These are phyloP conservation scores for Drosophila fungiperda DNA, from an alignment of 2,888 invertebrate species.

Conservation along the genomic window DNA sequence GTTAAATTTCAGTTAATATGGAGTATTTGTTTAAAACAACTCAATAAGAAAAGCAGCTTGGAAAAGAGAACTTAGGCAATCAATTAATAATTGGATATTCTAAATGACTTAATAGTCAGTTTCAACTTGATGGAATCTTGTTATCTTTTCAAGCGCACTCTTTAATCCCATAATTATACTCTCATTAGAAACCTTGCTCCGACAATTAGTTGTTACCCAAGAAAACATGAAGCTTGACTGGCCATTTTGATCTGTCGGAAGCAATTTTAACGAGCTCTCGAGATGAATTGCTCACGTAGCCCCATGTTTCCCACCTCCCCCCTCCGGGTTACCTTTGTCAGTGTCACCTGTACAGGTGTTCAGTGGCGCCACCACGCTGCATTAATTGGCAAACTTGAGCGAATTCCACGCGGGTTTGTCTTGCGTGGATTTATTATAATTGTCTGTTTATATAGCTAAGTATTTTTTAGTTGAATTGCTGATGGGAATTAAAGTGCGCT, in stretches of 20 bases:
- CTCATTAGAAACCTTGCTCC: slow-evolving; percentile 2
- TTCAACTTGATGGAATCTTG: slow-evolving; percentile 12
- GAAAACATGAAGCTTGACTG: slow-evolving; percentile 30
- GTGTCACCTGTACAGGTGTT: slow-evolving; percentile 51
- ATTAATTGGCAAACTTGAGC: slow-evolving; percentile 18
- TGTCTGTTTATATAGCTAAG: slow-evolving; percentile 38
- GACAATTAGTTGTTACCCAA: slow-evolving; percentile 24
- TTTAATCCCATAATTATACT: slow-evolving; percentile 13
- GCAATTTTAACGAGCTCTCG: slow-evolving; percentile 62
- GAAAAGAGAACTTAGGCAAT: neutral
- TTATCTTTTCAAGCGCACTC: slow-evolving; percentile 9
- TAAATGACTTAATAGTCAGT: slow-evolving; percentile 7
- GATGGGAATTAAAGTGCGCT: slow-evolving; percentile 79
- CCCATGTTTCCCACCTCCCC: neutral
- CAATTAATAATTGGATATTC: neutral
- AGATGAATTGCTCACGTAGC: slow-evolving; percentile 44
- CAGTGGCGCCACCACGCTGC: slow-evolving; percentile 13
- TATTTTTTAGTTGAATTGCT: slow-evolving; percentile 72
- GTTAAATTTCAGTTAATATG: slow-evolving; percentile 3
- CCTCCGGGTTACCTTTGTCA: slow-evolving; percentile 11
- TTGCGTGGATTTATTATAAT: slow-evolving; percentile 1
- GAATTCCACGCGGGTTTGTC: slow-evolving; percentile 8
- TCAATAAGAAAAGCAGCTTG: neutral
- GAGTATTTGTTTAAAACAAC: neutral
- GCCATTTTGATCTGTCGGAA: slow-evolving; percentile 60